Conservation (phyloP, 2,888 invertebrate species). For the Tolmerus cingulatus region DNA sequence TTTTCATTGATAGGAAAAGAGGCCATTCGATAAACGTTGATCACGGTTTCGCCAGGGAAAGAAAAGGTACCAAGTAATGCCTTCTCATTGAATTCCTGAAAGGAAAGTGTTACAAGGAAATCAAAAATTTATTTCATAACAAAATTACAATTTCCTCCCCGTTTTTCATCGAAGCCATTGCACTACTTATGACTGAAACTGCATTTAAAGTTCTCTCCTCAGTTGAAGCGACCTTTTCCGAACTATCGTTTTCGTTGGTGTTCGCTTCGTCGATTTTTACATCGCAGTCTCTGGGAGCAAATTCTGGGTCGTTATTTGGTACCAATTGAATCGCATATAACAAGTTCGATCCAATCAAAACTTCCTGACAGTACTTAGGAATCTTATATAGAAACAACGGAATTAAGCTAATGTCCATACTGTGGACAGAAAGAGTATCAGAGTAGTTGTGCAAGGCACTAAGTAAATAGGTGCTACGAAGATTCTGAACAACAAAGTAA, state of each 20-base stretch:
- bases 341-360: conserved; percentile 74
- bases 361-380: conserved; percentile 68
- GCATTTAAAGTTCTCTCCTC: conserved; percentile 56
- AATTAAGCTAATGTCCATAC: conserved; percentile 71
- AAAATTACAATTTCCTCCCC: conserved; percentile 55
- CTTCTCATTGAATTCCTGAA: conserved; percentile 58
- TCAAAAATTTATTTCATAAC: neutral
- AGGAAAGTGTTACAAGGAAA: neutral
- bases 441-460: conserved; percentile 61
- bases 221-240: conserved; percentile 48
- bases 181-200: conserved; percentile 62
- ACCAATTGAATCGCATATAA: conserved; percentile 69
- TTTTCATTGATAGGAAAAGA: conserved; percentile 53
- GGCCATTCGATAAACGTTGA: conserved; percentile 61
- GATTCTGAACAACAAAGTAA: conserved; percentile 61
- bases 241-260: conserved; percentile 53
- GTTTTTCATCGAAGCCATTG: conserved; percentile 60
- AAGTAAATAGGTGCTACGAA: conserved; percentile 60
- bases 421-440: conserved; percentile 67
- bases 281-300: neutral
- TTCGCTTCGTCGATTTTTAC: conserved; percentile 51
- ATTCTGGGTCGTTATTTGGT: neutral
- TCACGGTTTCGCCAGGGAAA: conserved; percentile 61
- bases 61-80: conserved; percentile 59
- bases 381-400: conserved; percentile 76